These are phyloP conservation scores for Suricata suricatta DNA, from an alignment of 2,113 vertebrate species.

Conservation along the genomic window DNA sequence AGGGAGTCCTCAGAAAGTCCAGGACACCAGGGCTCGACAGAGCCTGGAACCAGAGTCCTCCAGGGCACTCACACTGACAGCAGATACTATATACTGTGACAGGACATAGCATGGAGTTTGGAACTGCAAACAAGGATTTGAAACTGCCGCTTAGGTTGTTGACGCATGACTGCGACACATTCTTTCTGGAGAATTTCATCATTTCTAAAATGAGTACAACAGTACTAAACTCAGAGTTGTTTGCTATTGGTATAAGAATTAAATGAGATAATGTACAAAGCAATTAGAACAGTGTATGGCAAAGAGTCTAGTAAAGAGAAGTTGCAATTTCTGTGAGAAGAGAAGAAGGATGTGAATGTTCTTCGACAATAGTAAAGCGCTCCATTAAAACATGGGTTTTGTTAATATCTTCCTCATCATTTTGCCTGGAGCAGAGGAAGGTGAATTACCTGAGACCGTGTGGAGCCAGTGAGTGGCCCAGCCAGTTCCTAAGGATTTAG, in stretches of 20 bases:
- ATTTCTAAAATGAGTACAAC: conserved; percentile 7
- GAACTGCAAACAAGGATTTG: neutral
- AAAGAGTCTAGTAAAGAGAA: neutral
- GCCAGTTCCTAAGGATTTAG: neutral
- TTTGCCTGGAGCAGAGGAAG: neutral
- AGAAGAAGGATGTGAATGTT: neutral
- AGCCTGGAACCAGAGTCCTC: neutral
- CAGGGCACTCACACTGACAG: neutral
- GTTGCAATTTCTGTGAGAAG: neutral
- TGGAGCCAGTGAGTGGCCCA: neutral
- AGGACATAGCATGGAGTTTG: neutral
- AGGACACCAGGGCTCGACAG: neutral
- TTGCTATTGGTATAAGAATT: neutral
- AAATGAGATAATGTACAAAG: neutral
- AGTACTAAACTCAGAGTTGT: neutral
- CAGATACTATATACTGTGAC: neutral
- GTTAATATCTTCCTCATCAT: neutral
- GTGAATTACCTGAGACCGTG: neutral
- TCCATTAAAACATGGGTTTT: neutral
- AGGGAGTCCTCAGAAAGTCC: neutral
- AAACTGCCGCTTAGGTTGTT: neutral
- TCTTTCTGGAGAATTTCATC: neutral
- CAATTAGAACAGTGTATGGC: neutral
- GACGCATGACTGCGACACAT: neutral
- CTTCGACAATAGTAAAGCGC: neutral